A percentile compares a stretch with the other conserved stretches of the same genome.
These are phyloP conservation scores for Eupithecia tripunctaria DNA, from an alignment of 2,888 invertebrate genomes.

Conservation along the genomic window DNA sequence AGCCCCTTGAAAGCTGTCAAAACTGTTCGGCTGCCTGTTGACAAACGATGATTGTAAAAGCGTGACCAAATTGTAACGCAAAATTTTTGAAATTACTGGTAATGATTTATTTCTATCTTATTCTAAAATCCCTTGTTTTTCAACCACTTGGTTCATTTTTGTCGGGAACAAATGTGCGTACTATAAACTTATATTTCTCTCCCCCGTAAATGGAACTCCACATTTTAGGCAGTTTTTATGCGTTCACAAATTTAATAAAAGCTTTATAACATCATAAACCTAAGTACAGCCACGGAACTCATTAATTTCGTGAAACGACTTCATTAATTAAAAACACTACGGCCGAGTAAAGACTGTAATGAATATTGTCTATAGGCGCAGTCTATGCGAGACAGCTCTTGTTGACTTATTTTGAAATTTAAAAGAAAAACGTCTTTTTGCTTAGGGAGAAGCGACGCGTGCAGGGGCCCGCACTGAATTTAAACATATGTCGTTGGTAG, in stretches of 20 bases:
- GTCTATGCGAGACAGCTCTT: conserved; percentile 3
- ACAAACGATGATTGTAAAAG: not conserved
- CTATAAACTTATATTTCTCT: not conserved
- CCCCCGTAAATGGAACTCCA: conserved; percentile 11
- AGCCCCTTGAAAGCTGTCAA: not conserved
- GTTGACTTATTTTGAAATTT: too few relatives aligned
- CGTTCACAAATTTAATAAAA: conserved; percentile 46
- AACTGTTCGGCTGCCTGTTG: not conserved
- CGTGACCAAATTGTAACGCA: not conserved
- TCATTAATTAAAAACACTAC: conserved; percentile 75
- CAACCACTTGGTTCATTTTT: not conserved
- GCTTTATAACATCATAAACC: conserved; percentile 43
- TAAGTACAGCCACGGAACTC: conserved; percentile 49
- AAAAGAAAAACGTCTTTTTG: too few relatives aligned
- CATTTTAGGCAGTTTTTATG: conserved; percentile 40
- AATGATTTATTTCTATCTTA: not conserved
- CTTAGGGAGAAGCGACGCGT: too few relatives aligned
- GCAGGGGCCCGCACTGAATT: too few relatives aligned
- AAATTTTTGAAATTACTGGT: not conserved
- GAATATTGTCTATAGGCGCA: conserved; percentile 56
- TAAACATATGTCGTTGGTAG: too few relatives aligned
- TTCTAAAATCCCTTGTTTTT: not conserved
- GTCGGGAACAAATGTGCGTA: not conserved
- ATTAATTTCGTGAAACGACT: conserved; percentile 62
- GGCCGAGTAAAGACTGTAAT: conserved; percentile 64